Conservation (phyloP, 1,140 invertebrate genomes). For the Magallana gigas region DNA sequence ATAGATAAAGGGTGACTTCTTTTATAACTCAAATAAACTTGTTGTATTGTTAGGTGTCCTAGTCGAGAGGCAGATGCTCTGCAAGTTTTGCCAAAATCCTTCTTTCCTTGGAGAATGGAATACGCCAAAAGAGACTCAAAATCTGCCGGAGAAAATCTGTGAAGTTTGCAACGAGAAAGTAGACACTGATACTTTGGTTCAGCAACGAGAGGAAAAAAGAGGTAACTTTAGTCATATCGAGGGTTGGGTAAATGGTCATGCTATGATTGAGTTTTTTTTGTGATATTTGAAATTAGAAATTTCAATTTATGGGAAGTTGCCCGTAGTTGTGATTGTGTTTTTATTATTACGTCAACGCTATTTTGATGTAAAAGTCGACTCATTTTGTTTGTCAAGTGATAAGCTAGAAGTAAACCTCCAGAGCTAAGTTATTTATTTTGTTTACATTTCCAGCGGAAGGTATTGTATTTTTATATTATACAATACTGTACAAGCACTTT, state of each 20-base stretch:
- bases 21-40: too few species aligned
- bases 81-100: constrained; percentile 64
- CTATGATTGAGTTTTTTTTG: too few species aligned
- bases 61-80: constrained; percentile 66
- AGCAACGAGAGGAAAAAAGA: constrained; percentile 69
- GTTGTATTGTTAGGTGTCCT: constrained; percentile 59
- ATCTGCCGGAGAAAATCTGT: constrained; percentile 59
- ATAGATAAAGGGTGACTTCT: too few species aligned
- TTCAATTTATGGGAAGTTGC: too few species aligned
- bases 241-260: too few species aligned
- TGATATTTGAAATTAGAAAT: too few species aligned
- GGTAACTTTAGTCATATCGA: constrained; percentile 48
- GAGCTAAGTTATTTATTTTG: not conserved
- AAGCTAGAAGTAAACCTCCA: too few species aligned
- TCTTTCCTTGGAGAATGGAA: constrained; percentile 74
- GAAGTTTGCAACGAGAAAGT: constrained; percentile 64
- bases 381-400: too few species aligned
- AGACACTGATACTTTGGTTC: constrained; percentile 66
- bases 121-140: constrained; percentile 71
- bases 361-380: too few species aligned
- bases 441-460: not conserved
- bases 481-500: not conserved
- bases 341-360: too few species aligned
- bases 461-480: not conserved
- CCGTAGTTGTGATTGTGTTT: too few species aligned